Base-by-base conservation (phyloP, 2,888 invertebrate genomes). In the Andrena dorsata region DNA sequence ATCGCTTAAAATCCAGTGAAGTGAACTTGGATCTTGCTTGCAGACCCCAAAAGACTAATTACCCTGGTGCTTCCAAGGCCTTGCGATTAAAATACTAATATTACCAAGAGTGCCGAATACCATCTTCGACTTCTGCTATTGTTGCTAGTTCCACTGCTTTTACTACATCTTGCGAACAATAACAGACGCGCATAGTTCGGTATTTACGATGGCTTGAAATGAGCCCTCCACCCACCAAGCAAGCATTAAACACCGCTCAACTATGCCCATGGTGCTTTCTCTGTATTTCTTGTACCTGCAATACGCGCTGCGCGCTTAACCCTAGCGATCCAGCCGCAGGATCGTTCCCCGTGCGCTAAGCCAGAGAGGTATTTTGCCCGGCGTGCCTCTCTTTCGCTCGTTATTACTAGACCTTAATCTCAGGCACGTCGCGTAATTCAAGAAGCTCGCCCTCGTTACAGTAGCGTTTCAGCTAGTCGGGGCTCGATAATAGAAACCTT, bases 401-500 rank as follows among this genome's bases (percentile, higher is more conserved):
- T 88, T 88, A 88, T 86, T 86, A 80, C 80, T 69, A 79, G 81
- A 88, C 86, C 84, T 88, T 87, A 88, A 87, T 87, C 88, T 88
- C 86, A 60, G 76, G 75, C 74, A 68, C 53, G 70, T 68, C 69
- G 86, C 80, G 86, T 84, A 84, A 88, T 86, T 87, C 87, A 81
- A 86, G 87, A 82, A 86, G 88, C 80, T 71, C 71, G 83, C 77
- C 87, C 81, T 81, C 81, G 87, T 87, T 83, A 87, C 85, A 80
- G 83, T 76, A 75, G 82, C 80, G 49, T 74, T 76, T 76, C 32
- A 75, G 28, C 71, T 8, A 56, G 56, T 26, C 10, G 53, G 32
- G 53, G 30, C 47, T 74, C 68, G 80, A 71, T 80, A 80, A 82
- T 82, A 82, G 80, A 61, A 63, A 63, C 75, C 74, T 66, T 70